Evolutionary conservation across 2,113 vertebrate species (phyloP), one percentile per base, ranked within the genome.

Genomic region (Vulpes lagopus): DNA sequence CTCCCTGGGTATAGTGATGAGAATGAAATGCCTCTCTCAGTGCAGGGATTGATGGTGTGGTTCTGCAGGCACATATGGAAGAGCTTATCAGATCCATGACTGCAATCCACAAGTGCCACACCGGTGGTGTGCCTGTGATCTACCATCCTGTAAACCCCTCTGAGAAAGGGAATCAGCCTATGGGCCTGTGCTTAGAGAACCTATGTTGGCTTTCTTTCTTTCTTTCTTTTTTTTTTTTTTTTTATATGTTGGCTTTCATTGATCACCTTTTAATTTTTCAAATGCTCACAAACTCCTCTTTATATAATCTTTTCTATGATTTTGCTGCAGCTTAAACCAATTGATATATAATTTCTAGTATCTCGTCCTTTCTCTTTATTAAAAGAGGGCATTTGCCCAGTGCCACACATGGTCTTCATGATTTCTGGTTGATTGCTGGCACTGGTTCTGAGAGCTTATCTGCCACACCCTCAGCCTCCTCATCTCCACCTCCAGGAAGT

Each of bases 241-340:
- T 43, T 43, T 8, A 14, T 5, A 0, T 27, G 8, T 60, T 71
- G 19, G 51, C 82, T 90, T 88, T 69, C n/a, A 15, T 1, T 35
- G 76, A 43, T 96, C 69, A 71, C 78, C 51, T 89, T 88, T 91
- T 78, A 35, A 30, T 94, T 55, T 91, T 69, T 73, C 30, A 92
- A 11, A n/a, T 81, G 64, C 53, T 92, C 64, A 65, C 51, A 76
- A 94, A 65, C 55, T 7, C 12, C 19, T 30, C 43, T 51, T 94
- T 51, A 11, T 89, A 22, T 89, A 22, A 49, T n/a, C 71, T 64
- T 43, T 71, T 32, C 53, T 87, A 2, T 59, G 59, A 49, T 71
- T 80, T 92, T 91, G 27, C 71, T 73, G 27, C 19, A 38, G 14
- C 57, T 60, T 67, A 89, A 79, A 81, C 88, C 88, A 96, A 3